phyloP scores from a whole-genome alignment of 2,888 invertebrate species.

The Mesodorylaimus sp. region DNA sequence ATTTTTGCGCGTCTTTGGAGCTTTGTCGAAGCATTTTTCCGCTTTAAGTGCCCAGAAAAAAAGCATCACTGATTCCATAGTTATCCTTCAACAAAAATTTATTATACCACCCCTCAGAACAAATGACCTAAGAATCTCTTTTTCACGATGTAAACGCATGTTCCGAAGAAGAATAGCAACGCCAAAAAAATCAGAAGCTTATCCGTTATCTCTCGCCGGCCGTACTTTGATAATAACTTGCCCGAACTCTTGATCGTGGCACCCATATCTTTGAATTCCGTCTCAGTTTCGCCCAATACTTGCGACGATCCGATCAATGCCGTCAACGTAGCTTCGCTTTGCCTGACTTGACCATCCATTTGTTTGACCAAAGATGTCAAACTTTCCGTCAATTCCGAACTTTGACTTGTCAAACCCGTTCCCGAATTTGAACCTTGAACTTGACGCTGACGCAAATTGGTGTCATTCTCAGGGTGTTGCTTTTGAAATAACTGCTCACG shows the following conservation, averaged over 20 bases:
- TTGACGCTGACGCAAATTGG: too few species aligned
- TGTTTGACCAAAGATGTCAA: slow-evolving; percentile 1
- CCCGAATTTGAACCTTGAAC: too few species aligned
- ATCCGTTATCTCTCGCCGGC: slow-evolving; percentile 79
- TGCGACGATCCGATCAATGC: slow-evolving; percentile 43
- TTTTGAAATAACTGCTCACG: too few species aligned
- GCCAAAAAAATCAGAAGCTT: slow-evolving; percentile 72
- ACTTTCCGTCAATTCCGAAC: neutral
- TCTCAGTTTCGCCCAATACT: slow-evolving; percentile 20
- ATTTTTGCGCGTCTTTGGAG: too few species aligned
- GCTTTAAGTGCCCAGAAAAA: too few species aligned
- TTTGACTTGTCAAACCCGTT: neutral
- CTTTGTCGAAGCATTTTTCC: too few species aligned
- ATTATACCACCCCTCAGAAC: too few species aligned
- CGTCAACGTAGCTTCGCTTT: slow-evolving; percentile 66
- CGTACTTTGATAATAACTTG: slow-evolving; percentile 78
- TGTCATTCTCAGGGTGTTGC: too few species aligned
- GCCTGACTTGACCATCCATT: slow-evolving; percentile 20
- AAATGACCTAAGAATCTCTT: slow-evolving; percentile 53
- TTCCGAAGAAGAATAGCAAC: slow-evolving; percentile 67
- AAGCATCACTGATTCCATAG: too few species aligned
- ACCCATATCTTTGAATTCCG: slow-evolving; percentile 61
- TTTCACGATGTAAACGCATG: slow-evolving; percentile 76
- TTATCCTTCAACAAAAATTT: too few species aligned
- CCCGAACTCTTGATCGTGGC: slow-evolving; percentile 71